Base-by-base conservation (phyloP, 1,140 invertebrate species). In the Fopius arisanus region DNA sequence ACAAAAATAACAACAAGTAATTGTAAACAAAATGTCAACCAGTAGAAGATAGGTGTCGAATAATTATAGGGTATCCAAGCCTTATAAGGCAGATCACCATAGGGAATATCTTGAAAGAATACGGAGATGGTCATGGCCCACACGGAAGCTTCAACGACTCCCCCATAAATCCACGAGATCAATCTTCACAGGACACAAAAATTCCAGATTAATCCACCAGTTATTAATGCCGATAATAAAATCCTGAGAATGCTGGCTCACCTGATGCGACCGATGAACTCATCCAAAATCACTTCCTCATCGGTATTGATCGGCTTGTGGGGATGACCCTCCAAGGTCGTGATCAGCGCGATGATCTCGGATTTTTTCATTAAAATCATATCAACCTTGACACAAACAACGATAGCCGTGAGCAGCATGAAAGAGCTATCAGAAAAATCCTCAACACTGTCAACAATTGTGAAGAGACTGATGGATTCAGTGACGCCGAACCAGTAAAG, bases 1-100 rank as follows among this genome's bases (percentile, higher is more conserved):
- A 26, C 10, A 1, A 62, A 14, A 4, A 23, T 14, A 1, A 62
- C 54, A 28, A 6, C 26, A 0, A 62, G 4, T 28, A 62, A 28
- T 23, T 67, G 66, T 23, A 41, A 40, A 6, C 19, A 21, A 67
- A 23, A 40, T 21, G 66, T 41, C 7, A 19, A 21, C 16, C 14
- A 67, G 14, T 67, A 67, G 14, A 67, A 14, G 23, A 12, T 5
- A 26, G 9, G 19, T 10, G 10, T 10, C 10, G 66, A 67, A 41
- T 67, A 67, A 43, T 67, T 14, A 41, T 67, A 67, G 21, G 66
- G 66, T 4, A 67, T 23, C 66, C 66, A 67, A 6, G 33, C 66
- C 43, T 41, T 67, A n/a, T 67, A 67, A 2, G 66, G 66, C 14
- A 67, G 26, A 5, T 41, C 26, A 19, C 37, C 40, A 14, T 41